A percentile compares a stretch with the other conserved stretches of the same genome.
Conservation (phyloP, 2,888 invertebrate genomes). For the Bellardia pandia region DNA sequence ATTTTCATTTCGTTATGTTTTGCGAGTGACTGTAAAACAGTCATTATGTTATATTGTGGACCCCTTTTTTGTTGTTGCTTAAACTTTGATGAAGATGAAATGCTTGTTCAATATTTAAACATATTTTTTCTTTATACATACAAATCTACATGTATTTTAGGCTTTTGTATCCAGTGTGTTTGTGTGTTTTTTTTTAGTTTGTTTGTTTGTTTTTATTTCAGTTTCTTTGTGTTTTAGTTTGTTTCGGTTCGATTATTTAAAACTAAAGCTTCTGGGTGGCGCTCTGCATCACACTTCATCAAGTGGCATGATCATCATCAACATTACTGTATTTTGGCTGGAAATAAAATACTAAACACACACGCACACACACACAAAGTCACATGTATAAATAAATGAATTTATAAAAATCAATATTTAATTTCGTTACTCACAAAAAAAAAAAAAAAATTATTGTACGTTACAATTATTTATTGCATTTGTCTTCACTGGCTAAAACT, state of each 20-base stretch:
- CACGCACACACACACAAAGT: not conserved
- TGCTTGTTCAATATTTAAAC: constrained; percentile 66
- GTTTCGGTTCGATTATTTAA: constrained; percentile 75
- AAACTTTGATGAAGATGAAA: constrained; percentile 68
- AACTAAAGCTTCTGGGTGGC: constrained; percentile 82
- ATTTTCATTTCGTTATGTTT: constrained; percentile 36
- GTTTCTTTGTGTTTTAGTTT: constrained; percentile 32
- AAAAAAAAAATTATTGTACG: not conserved
- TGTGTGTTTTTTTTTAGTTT: not conserved
- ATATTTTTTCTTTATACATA: constrained; percentile 6
- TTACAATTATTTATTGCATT: no score
- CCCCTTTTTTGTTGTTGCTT: constrained; percentile 48
- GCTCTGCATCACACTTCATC: constrained; percentile 78
- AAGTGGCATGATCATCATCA: constrained; percentile 70
- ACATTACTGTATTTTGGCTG: constrained; percentile 41
- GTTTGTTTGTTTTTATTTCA: constrained; percentile 24
- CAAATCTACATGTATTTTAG: not conserved
- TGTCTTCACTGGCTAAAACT: not conserved
- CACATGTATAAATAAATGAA: no score
- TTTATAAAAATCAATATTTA: constrained; percentile 32
- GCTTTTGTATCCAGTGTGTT: constrained; percentile 21
- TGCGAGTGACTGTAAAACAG: constrained; percentile 48
- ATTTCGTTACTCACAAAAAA: constrained; percentile 35
- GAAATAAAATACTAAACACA: not conserved
- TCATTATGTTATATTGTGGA: constrained; percentile 45